Conservation (phyloP, 1,140 invertebrate species). For the Microplitis demolitor region DNA sequence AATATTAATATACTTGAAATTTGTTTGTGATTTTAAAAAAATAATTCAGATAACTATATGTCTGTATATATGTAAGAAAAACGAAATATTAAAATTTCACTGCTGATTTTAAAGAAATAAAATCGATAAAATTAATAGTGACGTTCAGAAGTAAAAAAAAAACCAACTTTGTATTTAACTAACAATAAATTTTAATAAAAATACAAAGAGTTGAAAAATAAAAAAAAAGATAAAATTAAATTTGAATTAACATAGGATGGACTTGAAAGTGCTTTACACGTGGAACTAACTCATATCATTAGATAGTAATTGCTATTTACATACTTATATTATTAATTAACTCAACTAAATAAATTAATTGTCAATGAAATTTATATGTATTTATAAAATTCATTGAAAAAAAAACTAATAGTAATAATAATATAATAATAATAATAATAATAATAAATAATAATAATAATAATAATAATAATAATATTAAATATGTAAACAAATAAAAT, state of each 20-base stretch:
- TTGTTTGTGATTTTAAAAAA: no score
- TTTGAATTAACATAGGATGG: conserved; percentile 42
- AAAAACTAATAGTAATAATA: neutral
- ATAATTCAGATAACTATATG: neutral
- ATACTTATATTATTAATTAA: conserved; percentile 33
- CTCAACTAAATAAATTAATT: conserved; percentile 34
- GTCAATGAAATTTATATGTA: conserved; percentile 13
- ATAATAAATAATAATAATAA: conserved; percentile 21
- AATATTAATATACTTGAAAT: no score
- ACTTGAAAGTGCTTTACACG: conserved; percentile 58
- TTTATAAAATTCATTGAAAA: neutral
- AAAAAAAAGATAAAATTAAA: neutral
- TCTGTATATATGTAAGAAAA: neutral
- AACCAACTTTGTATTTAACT: neutral
- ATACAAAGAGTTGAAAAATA: neutral
- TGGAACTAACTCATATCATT: conserved; percentile 57
- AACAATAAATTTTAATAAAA: neutral
- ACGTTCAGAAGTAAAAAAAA: neutral
- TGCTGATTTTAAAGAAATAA: neutral
- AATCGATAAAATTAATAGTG: no score
- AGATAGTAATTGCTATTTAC: conserved; percentile 47
- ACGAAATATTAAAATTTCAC: conserved; percentile 4
- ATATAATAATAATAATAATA: neutral
- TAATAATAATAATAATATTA: conserved; percentile 26
- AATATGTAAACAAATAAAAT: conserved; percentile 26